phyloP scores from a whole-genome alignment of 2,888 invertebrate genomes.

The Dascillus cervinus region DNA sequence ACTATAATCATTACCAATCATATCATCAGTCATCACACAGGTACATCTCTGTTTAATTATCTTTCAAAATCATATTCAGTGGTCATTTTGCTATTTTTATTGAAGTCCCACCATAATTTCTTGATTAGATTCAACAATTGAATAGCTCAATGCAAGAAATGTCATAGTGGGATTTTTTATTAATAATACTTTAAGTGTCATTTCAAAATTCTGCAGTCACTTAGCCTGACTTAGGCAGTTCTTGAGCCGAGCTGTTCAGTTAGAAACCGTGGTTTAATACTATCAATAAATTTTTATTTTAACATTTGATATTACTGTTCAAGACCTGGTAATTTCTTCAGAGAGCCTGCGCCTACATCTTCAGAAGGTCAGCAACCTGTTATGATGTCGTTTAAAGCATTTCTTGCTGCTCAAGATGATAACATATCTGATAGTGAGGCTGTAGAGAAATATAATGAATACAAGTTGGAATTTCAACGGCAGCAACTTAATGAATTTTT shows the following conservation, averaged over 20 bases:
- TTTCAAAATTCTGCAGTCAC: no score
- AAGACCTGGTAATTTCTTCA: constrained; percentile 40
- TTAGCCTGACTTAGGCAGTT: no score
- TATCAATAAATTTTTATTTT: no score
- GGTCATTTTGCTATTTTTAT: no score
- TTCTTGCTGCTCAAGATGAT: constrained; percentile 93
- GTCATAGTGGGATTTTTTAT: no score
- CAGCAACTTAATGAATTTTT: constrained; percentile 98
- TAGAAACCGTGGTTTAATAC: no score
- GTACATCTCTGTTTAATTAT: constrained; percentile 40
- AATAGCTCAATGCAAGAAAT: no score
- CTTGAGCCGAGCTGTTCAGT: no score
- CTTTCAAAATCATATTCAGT: no score
- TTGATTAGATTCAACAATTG: not conserved
- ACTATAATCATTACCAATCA: constrained; percentile 39
- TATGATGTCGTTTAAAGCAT: constrained; percentile 96
- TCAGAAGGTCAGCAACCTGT: constrained; percentile 69
- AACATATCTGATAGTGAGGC: constrained; percentile 96
- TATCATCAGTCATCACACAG: constrained; percentile 44
- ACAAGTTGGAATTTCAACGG: constrained; percentile 92
- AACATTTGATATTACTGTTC: no score
- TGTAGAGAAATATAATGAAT: constrained; percentile 94
- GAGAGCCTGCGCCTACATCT: constrained; percentile 44
- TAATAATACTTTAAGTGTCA: no score
- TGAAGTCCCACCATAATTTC: constrained; percentile 3